Percentiles rank a stretch among this genome's conserved stretches.
Conservation (phyloP, 2,113 vertebrate genomes). For the Motacilla alba region DNA sequence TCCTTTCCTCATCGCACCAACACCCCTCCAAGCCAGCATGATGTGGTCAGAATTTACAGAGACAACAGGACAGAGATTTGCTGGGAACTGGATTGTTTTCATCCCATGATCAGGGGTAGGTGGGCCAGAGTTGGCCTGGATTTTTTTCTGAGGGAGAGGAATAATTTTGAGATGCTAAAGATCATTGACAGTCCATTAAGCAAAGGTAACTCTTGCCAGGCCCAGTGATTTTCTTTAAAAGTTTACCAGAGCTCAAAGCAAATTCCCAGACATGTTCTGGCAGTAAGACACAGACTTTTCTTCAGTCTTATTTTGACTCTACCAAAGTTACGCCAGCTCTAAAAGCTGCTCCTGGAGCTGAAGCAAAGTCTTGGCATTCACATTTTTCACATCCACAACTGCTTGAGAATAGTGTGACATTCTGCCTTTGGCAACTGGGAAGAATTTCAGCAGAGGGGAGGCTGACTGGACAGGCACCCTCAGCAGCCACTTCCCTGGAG, state of each 20-base stretch:
- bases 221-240: neutral
- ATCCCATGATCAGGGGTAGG: neutral
- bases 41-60: neutral
- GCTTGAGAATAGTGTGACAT: constrained; percentile 13
- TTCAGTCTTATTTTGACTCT: neutral
- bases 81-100: neutral
- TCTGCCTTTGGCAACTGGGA: neutral
- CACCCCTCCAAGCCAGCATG: rapidly evolving
- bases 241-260: constrained; percentile 4
- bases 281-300: neutral
- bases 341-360: constrained; percentile 19
- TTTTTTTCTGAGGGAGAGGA: neutral
- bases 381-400: neutral
- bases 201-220: neutral
- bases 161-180: neutral
- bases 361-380: neutral
- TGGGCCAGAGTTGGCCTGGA: neutral
- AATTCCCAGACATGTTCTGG: constrained; percentile 14
- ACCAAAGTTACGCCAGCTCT: neutral
- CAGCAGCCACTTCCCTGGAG: neutral
- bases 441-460: neutral
- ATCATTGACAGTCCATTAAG: constrained; percentile 10
- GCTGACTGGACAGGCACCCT: neutral
- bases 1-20: neutral
- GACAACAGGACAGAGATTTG: neutral